A percentile compares a stretch with the other conserved stretches of the same genome.
Conservation (phyloP, 2,888 invertebrate species). For the Entomobrya proxima region DNA sequence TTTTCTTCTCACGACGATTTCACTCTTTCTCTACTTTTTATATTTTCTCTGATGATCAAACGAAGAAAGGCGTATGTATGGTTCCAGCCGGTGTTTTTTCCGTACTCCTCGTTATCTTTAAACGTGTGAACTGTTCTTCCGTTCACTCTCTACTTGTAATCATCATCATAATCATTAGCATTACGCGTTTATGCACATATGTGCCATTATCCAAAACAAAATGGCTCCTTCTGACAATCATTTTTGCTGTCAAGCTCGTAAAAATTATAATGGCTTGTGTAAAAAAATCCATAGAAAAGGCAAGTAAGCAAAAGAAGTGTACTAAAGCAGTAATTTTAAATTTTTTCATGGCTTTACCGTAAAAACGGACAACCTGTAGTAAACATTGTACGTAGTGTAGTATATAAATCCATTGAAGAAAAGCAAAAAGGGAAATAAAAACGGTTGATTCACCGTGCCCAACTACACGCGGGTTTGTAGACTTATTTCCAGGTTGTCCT, state of each 20-base stretch:
- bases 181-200: too few relatives aligned
- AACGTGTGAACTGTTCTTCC: neutral
- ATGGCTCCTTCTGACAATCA: neutral
- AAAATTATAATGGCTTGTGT: too few relatives aligned
- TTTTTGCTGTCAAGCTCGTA: too few relatives aligned
- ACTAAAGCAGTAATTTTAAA: too few relatives aligned
- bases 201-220: neutral
- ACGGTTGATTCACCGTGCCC: neutral
- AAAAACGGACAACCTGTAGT: too few relatives aligned
- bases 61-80: neutral
- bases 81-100: neutral
- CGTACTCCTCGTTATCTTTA: neutral
- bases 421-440: too few relatives aligned
- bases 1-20: neutral
- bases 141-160: neutral
- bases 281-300: too few relatives aligned
- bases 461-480: slow-evolving; percentile 8
- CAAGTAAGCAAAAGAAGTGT: too few relatives aligned
- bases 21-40: too few relatives aligned
- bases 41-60: slow-evolving; percentile 13
- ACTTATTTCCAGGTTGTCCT: neutral
- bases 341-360: too few relatives aligned
- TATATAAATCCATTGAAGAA: too few relatives aligned
- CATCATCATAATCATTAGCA: neutral
- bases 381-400: too few relatives aligned